These are phyloP conservation scores for Hipposideros armiger DNA, from an alignment of 2,113 vertebrate genomes.

Conservation along the genomic window DNA sequence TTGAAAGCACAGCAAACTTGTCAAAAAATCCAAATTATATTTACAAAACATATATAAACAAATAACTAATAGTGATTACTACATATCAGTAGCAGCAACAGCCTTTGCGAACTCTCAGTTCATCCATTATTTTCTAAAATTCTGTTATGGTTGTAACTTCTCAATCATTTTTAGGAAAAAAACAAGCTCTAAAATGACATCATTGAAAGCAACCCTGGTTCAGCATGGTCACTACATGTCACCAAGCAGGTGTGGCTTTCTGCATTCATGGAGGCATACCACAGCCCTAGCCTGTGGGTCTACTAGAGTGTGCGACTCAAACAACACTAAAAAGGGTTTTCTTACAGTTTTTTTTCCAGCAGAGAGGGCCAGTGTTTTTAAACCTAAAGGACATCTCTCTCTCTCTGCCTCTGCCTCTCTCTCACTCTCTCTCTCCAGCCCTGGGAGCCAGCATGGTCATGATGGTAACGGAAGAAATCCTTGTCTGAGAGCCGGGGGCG, in stretches of 20 bases:
- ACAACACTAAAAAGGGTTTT: too few relatives aligned
- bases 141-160: slow-evolving; percentile 82
- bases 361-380: slow-evolving; percentile 61
- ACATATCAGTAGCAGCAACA: slow-evolving; percentile 82
- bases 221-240: slow-evolving; percentile 71
- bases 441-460: too few relatives aligned
- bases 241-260: slow-evolving; percentile 62
- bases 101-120: slow-evolving; percentile 85
- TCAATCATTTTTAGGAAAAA: slow-evolving; percentile 84
- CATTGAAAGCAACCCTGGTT: slow-evolving; percentile 85
- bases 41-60: slow-evolving; percentile 79
- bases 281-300: too few relatives aligned
- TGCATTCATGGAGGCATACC: too few relatives aligned
- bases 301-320: too few relatives aligned
- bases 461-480: too few relatives aligned
- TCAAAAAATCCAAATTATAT: slow-evolving; percentile 84
- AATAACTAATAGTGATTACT: slow-evolving; percentile 78
- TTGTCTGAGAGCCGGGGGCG: neutral
- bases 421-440: too few relatives aligned
- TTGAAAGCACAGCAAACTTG: slow-evolving; percentile 85
- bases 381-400: neutral
- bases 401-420: neutral
- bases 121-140: slow-evolving; percentile 76
- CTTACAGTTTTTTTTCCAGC: slow-evolving; percentile 72
- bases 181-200: slow-evolving; percentile 81